Evolutionary conservation across 2,888 invertebrate genomes (phyloP), one percentile per base, ranked within the genome.

Genomic region (Diplazon laetatorius): DNA sequence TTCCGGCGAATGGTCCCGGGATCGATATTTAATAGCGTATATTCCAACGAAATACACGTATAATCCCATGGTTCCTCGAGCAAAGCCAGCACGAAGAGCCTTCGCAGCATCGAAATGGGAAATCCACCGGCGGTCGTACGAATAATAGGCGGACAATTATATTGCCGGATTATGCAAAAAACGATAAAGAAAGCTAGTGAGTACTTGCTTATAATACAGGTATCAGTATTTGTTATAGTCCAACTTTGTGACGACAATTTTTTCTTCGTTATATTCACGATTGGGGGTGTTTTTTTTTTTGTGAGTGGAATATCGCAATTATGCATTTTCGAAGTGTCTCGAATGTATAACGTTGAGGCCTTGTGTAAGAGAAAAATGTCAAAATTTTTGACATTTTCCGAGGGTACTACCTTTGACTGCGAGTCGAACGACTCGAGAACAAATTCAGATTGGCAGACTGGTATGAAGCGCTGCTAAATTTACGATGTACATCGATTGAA

Each of bases 101-200:
- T 39, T 59, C 18, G 35, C 6, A 39, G 20, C 37, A 59, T 59
- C 59, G 39, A 20, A 59, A 59, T 59, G 59, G 59, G 12, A 20
- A 59, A 59, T 18, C 59, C 39, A 59, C 20, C 6, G n/a, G 20
- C 37, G 39, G 10, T 37, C 18, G 59, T 37, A 59, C 37, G 59
- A 48, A 59, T 35, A 57, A 57, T 48, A n/a, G 57, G 14, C 30
- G 35, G 30, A n/a, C n/a, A 69, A 35, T 69, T 69, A 69, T 69
- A 69, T 69, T 59, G 35, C 69, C 14, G 44, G 57, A 69, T 44
- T 69, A 57, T 69, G 48, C 69, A 48, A 57, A n/a, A 10, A 30
- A 30, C 14, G n/a, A 68, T 68, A 39, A 39, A 69, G 57, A 69
- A 57, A 14, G 48, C 39, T 20, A 35, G 12, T 42, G 60, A 60